Evolutionary conservation across 2,797 vertebrate genomes (phyloP).

Genomic region (Pangasius krempfi): DNA sequence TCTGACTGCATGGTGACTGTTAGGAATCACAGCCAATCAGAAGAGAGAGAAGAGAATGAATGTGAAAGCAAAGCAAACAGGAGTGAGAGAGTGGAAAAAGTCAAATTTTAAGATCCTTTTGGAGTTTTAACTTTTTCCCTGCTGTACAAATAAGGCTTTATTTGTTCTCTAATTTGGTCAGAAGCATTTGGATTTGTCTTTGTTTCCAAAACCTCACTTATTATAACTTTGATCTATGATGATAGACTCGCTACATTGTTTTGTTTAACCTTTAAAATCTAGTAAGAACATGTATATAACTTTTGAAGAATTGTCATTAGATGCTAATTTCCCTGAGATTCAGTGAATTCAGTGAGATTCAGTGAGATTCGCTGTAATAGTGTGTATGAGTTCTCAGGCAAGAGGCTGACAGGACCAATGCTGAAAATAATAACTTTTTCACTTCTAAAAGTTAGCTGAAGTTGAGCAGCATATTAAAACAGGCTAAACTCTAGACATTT

Average conservation of each 20-base stretch:
- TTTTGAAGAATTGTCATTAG: not conserved
- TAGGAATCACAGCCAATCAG: not conserved
- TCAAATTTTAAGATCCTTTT: not conserved
- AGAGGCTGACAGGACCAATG: not conserved
- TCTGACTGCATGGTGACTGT: too few species aligned
- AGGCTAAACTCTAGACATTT: not conserved
- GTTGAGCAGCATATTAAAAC: not conserved
- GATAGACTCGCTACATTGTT: not conserved
- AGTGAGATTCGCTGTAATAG: not conserved
- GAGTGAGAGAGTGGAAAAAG: not conserved
- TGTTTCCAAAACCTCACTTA: not conserved
- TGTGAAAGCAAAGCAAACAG: not conserved
- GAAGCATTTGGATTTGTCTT: not conserved
- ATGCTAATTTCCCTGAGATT: not conserved
- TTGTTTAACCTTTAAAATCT: not conserved
- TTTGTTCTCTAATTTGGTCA: not conserved
- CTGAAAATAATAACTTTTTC: not conserved
- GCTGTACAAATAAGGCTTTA: not conserved
- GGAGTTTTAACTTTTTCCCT: not conserved
- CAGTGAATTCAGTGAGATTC: not conserved
- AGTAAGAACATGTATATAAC: not conserved
- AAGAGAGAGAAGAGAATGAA: not conserved
- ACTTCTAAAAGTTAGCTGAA: not conserved
- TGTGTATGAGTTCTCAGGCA: not conserved
- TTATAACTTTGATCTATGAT: not conserved